These are phyloP conservation scores for Limnothrissa miodon DNA, from an alignment of 2,113 vertebrate species.

Conservation along the genomic window DNA sequence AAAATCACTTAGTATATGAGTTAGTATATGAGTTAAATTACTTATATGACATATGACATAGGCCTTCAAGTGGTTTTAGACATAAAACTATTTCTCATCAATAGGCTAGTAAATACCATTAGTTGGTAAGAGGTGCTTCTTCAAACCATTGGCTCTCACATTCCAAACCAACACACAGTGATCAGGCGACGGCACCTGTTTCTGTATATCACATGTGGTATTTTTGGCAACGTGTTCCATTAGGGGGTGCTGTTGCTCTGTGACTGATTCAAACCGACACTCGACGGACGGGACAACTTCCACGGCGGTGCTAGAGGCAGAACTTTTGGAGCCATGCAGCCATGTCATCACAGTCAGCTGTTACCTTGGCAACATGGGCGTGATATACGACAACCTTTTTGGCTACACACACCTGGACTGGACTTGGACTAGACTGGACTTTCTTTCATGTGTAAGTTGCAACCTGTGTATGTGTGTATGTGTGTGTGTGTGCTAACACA, in stretches of 20 bases:
- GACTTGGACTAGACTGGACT: not conserved
- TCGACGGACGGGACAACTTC: not conserved
- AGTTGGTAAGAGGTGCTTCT: too few relatives aligned
- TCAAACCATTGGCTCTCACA: not conserved
- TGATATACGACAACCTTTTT: not conserved
- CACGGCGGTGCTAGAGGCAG: too few relatives aligned
- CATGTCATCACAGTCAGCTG: not conserved
- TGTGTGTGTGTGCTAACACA: not conserved
- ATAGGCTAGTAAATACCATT: too few relatives aligned
- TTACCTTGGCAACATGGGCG: not conserved
- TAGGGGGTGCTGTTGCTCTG: constrained; percentile 1
- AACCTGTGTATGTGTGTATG: not conserved
- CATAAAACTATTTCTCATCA: too few relatives aligned
- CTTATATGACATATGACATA: too few relatives aligned
- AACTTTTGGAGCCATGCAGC: too few relatives aligned
- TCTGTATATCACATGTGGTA: not conserved
- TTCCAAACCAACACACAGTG: not conserved
- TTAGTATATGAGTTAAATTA: too few relatives aligned
- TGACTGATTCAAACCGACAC: not conserved
- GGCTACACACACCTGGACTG: not conserved
- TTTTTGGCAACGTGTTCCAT: not conserved
- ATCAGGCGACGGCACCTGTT: not conserved
- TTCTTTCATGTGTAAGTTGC: not conserved
- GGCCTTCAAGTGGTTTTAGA: too few relatives aligned
- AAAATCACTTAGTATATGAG: too few relatives aligned